Percentiles rank a stretch among this genome's conserved stretches.
phyloP scores from a whole-genome alignment of 1,140 invertebrate species.

The Eueides isabella region DNA sequence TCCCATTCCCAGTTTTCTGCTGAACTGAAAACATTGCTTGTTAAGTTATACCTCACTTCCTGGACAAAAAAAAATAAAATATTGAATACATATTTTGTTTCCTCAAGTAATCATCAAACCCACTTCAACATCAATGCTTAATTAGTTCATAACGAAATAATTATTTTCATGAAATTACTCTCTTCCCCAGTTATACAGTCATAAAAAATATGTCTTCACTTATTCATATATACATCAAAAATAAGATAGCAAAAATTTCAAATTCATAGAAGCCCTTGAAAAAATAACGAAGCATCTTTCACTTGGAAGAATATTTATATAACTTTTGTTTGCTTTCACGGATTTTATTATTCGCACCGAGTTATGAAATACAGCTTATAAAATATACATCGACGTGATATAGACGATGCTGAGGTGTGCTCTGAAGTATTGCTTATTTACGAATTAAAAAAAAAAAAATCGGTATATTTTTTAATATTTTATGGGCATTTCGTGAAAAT shows the following conservation, averaged over 20 bases:
- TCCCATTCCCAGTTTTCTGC: too few relatives aligned
- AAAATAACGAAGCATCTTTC: slow-evolving; percentile 11
- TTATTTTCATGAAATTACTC: neutral
- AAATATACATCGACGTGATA: neutral
- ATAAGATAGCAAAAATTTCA: neutral
- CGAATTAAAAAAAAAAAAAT: neutral
- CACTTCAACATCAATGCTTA: too few relatives aligned
- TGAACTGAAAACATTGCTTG: too few relatives aligned
- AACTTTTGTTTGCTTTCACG: neutral
- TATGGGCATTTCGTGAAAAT: too few relatives aligned
- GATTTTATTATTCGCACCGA: neutral
- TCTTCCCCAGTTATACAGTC: neutral
- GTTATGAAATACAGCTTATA: slow-evolving; percentile 1
- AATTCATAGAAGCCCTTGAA: slow-evolving; percentile 1
- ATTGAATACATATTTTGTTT: too few relatives aligned
- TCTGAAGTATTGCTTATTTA: neutral
- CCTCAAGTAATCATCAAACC: too few relatives aligned
- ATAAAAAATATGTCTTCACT: neutral
- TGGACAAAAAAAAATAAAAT: too few relatives aligned
- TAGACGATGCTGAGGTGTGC: neutral
- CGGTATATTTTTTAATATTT: too few relatives aligned
- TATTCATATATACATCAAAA: neutral
- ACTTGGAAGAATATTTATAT: neutral
- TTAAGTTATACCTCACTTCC: too few relatives aligned
- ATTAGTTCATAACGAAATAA: neutral